Base-by-base conservation (phyloP, 2,113 vertebrate species). In the Callorhinus ursinus region DNA sequence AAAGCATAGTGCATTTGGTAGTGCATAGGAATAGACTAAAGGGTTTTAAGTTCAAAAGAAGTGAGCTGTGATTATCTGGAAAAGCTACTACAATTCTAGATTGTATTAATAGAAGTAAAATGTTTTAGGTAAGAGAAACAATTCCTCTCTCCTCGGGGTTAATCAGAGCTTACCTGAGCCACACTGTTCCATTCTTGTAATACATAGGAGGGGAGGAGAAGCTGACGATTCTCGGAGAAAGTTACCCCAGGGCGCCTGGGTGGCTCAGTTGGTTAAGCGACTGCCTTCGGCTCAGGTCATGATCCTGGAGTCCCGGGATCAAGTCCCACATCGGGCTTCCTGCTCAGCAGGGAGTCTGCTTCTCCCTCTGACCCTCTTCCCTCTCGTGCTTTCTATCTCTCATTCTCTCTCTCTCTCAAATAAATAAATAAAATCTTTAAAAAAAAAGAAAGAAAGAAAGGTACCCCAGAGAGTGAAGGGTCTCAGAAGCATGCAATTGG, bases 71-170 rank as follows among this genome's bases (percentile, higher is more conserved):
- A 33, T 86, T 90, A 63, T 71, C 67, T 83, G 46, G 51, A 90
- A 93, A 83, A 89, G 74, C 67, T 69, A 61, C 65, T 80, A 51
- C 49, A 81, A 87, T 84, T 96, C 63, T 26, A 61, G 22, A 7
- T 69, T 86, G n/a, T 82, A 71, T 84, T 96, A 90, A 94, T n/a
- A 87, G 80, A 67, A 94, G 55, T 76, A 88, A 95, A 89, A 90
- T 65, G 6, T 55, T 63, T 84, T 65, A 7, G 31, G 42, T 84
- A 59, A 90, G 59, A 79, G n/a, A 93, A 57, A 42, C 83, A 24
- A 46, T 69, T 93, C 26, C 39, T 85, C 16, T 96, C 11, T 83
- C 61, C 26, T 95, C 55, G 12, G 3, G 42, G 13, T 10, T 88
- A 36, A 63, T 65, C 74, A 90, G 42, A 88, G 2, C 15, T 96